Evolutionary conservation across 2,888 invertebrate genomes (phyloP), one percentile per base, ranked within the genome.

Genomic region (Ischnura elegans): DNA sequence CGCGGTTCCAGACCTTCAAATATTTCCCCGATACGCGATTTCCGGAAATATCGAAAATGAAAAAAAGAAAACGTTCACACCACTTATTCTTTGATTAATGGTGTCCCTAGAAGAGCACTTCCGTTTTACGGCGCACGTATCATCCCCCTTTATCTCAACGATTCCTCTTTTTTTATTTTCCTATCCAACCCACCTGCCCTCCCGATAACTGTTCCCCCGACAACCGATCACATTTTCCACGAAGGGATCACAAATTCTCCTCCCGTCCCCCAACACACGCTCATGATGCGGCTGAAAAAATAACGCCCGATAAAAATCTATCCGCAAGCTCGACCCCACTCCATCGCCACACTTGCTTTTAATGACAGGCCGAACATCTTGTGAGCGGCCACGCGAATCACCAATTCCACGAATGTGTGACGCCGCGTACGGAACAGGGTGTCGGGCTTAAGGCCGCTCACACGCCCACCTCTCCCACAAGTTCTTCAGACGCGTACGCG

Each of bases 331-430:
- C 61, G 51, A 51, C 19, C n/a, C 10, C n/a, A 25, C 5, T 25
- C 61, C 61, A 0, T 19, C 61, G 19, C 13, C 61, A 61, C 61
- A 61, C n/a, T 61, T n/a, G n/a, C 61, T 19, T 61, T 61, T 61
- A 61, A 61, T 61, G n/a, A 25, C n/a, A 61, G n/a, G 16, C 51
- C 61, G 61, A 61, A 25, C 61, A 61, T 61, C 61, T 61, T 61
- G 61, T n/a, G 61, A 61, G 61, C 61, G 61, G 61, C 61, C 61
- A 61, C 61, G n/a, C 61, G 61, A 61, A 61, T 61, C n/a, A n/a
- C 61, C n/a, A 61, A 61, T 61, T 61, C 61, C 61, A 61, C 61
- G 61, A 61, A 76, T n/a, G 76, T 76, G 76, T 76, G 76, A 76
- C 29, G 76, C 76, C 76, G 36, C 76, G 76, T 2, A 36, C 0